Base-by-base conservation (phyloP, 2,797 vertebrate genomes). In the Mus caroli region DNA sequence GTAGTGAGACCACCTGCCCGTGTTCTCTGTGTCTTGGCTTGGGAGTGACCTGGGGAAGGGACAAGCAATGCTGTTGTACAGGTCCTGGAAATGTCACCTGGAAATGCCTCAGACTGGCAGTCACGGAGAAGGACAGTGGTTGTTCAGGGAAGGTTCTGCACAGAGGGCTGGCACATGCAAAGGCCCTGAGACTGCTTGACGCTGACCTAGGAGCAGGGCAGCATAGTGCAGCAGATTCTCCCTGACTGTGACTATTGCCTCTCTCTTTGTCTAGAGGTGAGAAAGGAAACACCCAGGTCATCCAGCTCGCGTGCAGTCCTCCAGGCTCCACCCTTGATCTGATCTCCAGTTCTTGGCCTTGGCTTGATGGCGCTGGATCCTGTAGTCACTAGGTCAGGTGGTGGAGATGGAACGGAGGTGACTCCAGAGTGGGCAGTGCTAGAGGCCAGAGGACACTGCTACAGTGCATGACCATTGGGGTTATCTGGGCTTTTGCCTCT, bases 241-340 rank as follows among this genome's bases (percentile, higher is more conserved):
- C 67, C 67, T 11, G 19, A 5, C 67, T 60, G 3, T 14, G 22
- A 4, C 52, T 6, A 2, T 14, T 0, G 11, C n/a, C 58, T 3
- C 24, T 17, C 1, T 28, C 40, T 43, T 37, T 58, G 73, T 92
- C 91, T 78, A 83, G 19, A n/a, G 50, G n/a, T 20, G 56, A 54
- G 62, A 52, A 79, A 54, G n/a, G 52, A 73, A 69, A 89, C 17
- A 60, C 54, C 71, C 94, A 80, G 80, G 26, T 69, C 76, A 73
- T 58, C 34, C 26, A 69, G 84, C 69, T 80, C 46, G 37, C 37
- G 19, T 6, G 26, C 0, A 26, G 56, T 4, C 4, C 37, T 22
- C 40, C 24, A 12, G 43, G 5, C 40, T 62, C 60, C 17, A 10
- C 6, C 10, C 0, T 0, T 15, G 8, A 54, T 54, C 77, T 60